Evolutionary conservation across 2,113 vertebrate genomes (phyloP), one percentile per base, ranked within the genome.

Genomic region (Leptobrachium leishanense): DNA sequence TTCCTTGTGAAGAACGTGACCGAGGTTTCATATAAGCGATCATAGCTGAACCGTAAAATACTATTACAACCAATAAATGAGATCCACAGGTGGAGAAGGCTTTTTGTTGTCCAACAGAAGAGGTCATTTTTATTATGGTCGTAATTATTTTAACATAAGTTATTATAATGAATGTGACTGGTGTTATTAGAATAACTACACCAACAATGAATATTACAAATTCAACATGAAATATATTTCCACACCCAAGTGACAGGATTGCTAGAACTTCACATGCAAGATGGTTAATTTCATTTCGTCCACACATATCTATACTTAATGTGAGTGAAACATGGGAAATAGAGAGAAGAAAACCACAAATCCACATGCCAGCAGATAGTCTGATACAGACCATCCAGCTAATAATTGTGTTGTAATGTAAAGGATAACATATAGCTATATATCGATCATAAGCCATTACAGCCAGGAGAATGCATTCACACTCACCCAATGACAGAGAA

Each of bases 261-360:
- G 82, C 83, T 2, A 85, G 85, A 2, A 84, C 83, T 41, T 85
- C 85, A 68, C 87, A 86, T 55, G 86, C 59, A 65, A 88, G 87
- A 42, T 86, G 78, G 6, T 85, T 76, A 1, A 88, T 75, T 53
- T 54, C 2, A 3, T n/a, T 75, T 5, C 74, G 41, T 2, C 77
- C 84, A 84, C 85, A 88, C 8, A 68, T 72, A 39, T 84, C 82
- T 7, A 87, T 43, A 69, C 46, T 31, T 70, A 84, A 82, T 9
- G 82, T 87, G 31, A 88, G 13, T 5, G 72, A 77, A 11, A 82
- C 62, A 8, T 85, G 83, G 31, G 76, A 74, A 40, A 86, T 71
- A 54, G 84, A 57, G 15, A 85, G 73, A 15, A 84, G 67, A 67
- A 82, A 8, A 2, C 87, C 84, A 73, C 73, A 74, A 11, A 79